Evolutionary conservation across 2,113 vertebrate genomes (phyloP).

Genomic region (Corydoras maculifer): DNA sequence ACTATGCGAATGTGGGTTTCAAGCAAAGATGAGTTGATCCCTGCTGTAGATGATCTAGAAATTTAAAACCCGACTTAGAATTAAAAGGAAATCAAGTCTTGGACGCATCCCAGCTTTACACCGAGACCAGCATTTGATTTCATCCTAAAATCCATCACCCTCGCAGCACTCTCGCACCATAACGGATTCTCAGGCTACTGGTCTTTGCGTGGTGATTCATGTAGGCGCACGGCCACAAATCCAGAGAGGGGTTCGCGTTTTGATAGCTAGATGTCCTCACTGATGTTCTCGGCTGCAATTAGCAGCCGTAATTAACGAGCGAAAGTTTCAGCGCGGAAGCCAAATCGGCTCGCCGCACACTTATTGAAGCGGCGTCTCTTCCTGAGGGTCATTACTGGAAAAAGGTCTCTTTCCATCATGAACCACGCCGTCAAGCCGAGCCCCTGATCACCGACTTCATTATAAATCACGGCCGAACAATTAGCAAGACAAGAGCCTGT

Average conservation of each 20-base stretch:
- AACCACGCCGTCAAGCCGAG: slow-evolving; percentile 5
- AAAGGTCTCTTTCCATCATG: slow-evolving; percentile 6
- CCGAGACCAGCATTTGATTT: no score
- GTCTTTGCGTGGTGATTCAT: neutral
- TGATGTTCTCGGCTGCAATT: slow-evolving; percentile 28
- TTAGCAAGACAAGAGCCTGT: no score
- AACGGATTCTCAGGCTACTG: no score
- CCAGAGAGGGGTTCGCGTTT: neutral
- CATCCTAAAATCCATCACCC: no score
- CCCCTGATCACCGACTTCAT: slow-evolving; percentile 30
- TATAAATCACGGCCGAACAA: slow-evolving; percentile 2
- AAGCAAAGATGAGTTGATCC: no score
- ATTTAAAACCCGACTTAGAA: no score
- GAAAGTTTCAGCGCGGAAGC: slow-evolving; percentile 2
- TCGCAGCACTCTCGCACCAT: no score
- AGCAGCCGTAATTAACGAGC: slow-evolving; percentile 23
- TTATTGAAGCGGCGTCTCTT: slow-evolving; percentile 7
- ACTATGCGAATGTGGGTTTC: no score
- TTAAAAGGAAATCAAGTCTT: no score
- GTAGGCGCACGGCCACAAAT: slow-evolving; percentile 7
- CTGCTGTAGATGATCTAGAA: no score
- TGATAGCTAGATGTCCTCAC: slow-evolving; percentile 32
- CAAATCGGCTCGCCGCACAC: slow-evolving; percentile 8
- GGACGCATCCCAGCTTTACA: no score
- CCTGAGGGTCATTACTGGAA: neutral